Percentiles rank a stretch among this genome's conserved stretches.
Evolutionary conservation across 2,113 vertebrate genomes (phyloP).

Genomic region (Isurus oxyrinchus): DNA sequence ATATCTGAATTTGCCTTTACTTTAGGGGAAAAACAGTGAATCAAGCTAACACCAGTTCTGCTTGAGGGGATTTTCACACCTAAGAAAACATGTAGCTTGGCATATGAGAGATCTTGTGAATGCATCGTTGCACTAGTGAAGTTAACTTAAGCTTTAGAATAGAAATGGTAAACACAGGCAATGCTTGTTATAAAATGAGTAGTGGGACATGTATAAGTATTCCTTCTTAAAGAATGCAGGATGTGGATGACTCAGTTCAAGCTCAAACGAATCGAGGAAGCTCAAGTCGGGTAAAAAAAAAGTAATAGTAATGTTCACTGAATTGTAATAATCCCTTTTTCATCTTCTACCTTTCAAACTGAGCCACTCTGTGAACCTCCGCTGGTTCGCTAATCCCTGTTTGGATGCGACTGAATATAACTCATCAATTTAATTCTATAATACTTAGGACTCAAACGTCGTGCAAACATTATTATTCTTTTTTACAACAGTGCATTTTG

Average conservation of each 20-base stretch:
- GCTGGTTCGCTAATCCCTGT: neutral
- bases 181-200: neutral
- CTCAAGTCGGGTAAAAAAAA: neutral
- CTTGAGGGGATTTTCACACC: neutral
- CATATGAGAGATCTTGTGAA: neutral
- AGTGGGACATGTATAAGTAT: neutral
- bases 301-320: neutral
- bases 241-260: neutral
- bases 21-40: neutral
- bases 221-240: neutral
- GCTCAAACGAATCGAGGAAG: neutral
- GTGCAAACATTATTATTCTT: neutral
- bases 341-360: neutral
- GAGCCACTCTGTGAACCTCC: neutral
- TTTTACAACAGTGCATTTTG: neutral
- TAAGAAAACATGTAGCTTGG: neutral
- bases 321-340: neutral
- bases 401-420: neutral
- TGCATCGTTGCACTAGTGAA: neutral
- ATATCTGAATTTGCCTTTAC: neutral
- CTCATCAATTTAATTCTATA: neutral
- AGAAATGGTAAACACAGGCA: neutral
- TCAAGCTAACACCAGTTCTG: neutral
- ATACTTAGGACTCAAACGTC: neutral
- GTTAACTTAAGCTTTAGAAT: neutral